These are phyloP conservation scores for Chalcosyrphus nemorum DNA, from an alignment of 2,888 invertebrate genomes.

Conservation along the genomic window DNA sequence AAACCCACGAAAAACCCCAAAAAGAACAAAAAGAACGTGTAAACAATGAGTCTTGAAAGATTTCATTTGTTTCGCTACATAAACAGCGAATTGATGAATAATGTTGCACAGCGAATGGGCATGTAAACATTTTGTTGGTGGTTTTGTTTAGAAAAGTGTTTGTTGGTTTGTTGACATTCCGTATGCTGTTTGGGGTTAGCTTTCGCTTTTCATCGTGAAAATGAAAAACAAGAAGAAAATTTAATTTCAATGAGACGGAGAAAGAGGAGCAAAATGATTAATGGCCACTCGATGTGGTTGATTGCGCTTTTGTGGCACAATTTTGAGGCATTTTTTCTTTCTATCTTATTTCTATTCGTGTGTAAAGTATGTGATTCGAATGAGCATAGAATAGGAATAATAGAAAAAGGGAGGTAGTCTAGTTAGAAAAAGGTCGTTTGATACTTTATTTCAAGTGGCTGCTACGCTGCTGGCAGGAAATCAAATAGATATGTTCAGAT, in stretches of 20 bases:
- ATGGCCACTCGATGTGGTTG: conserved; percentile 46
- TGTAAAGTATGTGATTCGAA: background rate
- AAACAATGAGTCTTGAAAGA: conserved; percentile 35
- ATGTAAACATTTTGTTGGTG: conserved; percentile 50
- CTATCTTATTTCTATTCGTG: background rate
- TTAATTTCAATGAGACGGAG: conserved; percentile 37
- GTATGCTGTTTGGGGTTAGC: conserved; percentile 4
- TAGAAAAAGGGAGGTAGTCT: background rate
- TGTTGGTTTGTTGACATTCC: conserved; percentile 55
- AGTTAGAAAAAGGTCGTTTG: background rate
- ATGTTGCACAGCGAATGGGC: conserved; percentile 50
- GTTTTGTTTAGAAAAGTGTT: conserved; percentile 24
- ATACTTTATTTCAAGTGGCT: background rate
- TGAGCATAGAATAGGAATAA: background rate
- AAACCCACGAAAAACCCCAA: conserved; percentile 21
- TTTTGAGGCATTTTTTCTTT: background rate
- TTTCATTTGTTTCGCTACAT: conserved; percentile 46
- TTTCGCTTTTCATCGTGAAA: conserved; percentile 11
- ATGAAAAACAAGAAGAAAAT: conserved; percentile 14
- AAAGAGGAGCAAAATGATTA: conserved; percentile 54
- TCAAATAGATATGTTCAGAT: background rate
- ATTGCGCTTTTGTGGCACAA: conserved; percentile 38
- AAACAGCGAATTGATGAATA: conserved; percentile 31
- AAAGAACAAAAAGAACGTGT: no score
- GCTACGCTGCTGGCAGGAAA: background rate